phyloP scores from a whole-genome alignment of 1,140 invertebrate species.

The Zophobas morio region DNA sequence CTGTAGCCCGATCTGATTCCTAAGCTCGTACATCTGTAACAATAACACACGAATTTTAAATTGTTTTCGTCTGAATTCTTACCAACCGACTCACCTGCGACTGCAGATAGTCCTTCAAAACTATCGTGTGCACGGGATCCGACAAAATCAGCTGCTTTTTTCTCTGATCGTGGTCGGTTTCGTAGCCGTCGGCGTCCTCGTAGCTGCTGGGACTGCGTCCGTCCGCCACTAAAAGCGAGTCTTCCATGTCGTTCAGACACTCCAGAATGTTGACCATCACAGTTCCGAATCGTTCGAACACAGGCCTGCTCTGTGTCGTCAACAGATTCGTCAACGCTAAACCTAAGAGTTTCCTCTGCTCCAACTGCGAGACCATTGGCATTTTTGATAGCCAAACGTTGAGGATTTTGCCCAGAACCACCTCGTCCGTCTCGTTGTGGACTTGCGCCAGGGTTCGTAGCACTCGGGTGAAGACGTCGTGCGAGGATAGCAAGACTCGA shows the following conservation, averaged over 20 bases:
- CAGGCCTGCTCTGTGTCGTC: constrained; percentile 76
- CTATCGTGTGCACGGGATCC: constrained; percentile 82
- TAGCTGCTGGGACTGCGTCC: constrained; percentile 66
- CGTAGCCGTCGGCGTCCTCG: constrained; percentile 68
- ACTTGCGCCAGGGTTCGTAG: constrained; percentile 71
- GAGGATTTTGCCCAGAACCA: constrained; percentile 79
- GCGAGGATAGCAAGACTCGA: constrained; percentile 82
- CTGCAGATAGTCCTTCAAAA: constrained; percentile 78
- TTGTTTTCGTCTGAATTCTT: not conserved
- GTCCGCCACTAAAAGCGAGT: constrained; percentile 69
- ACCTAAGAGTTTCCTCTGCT: constrained; percentile 86
- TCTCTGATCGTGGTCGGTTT: constrained; percentile 73
- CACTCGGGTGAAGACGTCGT: constrained; percentile 80
- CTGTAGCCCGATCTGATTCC: constrained; percentile 76
- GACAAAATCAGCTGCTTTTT: constrained; percentile 73
- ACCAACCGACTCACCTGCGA: constrained; percentile 71
- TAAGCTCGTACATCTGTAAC: constrained; percentile 74
- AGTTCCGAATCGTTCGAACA: constrained; percentile 81
- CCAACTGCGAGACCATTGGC: constrained; percentile 81
- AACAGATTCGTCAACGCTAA: constrained; percentile 87
- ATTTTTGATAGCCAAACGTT: constrained; percentile 87
- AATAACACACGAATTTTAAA: constrained; percentile 62
- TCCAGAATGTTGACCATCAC: constrained; percentile 87
- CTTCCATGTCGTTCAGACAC: constrained; percentile 85
- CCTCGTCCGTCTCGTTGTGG: constrained; percentile 69